These are phyloP conservation scores for Rhyacichthys aspro DNA, from an alignment of 2,797 vertebrate species.

Conservation along the genomic window DNA sequence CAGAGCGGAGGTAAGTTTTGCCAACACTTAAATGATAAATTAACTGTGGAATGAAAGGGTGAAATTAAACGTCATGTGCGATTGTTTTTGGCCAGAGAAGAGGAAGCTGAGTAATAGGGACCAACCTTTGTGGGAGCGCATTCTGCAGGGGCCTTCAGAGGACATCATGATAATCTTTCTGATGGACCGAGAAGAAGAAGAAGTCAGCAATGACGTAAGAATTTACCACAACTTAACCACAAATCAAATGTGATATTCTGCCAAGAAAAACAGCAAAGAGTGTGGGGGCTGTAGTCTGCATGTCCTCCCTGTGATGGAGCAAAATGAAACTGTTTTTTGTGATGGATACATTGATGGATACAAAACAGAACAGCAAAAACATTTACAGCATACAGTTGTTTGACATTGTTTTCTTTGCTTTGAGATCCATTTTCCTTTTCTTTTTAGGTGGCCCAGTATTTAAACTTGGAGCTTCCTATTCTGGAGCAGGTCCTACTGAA, in stretches of 20 bases:
- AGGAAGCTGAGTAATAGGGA: slow-evolving; percentile 84
- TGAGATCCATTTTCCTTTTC: background rate
- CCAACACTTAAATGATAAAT: too few relatives aligned
- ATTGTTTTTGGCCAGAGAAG: slow-evolving; percentile 66
- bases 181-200: slow-evolving; percentile 89
- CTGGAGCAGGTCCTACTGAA: slow-evolving; percentile 86
- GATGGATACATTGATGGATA: too few relatives aligned
- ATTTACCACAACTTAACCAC: too few relatives aligned
- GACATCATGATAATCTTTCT: slow-evolving; percentile 89
- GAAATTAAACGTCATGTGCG: background rate
- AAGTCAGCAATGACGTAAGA: slow-evolving; percentile 91
- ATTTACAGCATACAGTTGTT: too few relatives aligned
- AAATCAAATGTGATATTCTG: too few relatives aligned
- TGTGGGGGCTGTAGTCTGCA: too few relatives aligned
- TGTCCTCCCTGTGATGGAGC: too few relatives aligned
- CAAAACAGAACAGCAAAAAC: too few relatives aligned
- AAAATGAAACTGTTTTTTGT: too few relatives aligned
- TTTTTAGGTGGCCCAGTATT: slow-evolving; percentile 90
- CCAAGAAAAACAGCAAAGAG: too few relatives aligned
- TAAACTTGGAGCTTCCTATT: slow-evolving; percentile 88
- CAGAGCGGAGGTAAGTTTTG: slow-evolving; percentile 69
- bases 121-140: slow-evolving; percentile 88
- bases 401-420: too few relatives aligned
- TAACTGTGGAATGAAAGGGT: background rate
- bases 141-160: slow-evolving; percentile 91